Percentiles rank a stretch among this genome's conserved stretches.
Conservation (phyloP, 2,888 invertebrate genomes). For the Trypoxylon attenuatum region DNA sequence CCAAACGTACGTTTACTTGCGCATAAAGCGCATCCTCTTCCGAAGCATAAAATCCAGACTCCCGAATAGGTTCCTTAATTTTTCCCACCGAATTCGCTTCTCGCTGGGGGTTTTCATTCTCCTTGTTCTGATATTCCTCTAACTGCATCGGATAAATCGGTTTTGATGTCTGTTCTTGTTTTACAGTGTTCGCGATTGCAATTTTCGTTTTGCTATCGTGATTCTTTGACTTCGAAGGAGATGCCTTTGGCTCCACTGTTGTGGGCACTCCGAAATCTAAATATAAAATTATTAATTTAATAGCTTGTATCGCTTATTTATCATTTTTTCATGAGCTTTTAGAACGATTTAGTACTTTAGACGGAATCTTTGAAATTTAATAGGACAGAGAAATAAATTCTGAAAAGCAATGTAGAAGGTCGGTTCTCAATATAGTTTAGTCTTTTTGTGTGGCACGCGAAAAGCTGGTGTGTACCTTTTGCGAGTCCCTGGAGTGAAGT, state of each 20-base stretch:
- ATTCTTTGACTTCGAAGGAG: conserved; percentile 58
- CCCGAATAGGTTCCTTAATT: conserved; percentile 41
- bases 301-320: neutral
- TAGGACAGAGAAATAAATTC: neutral
- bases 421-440: neutral
- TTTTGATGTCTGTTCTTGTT: conserved; percentile 30
- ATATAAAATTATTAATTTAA: neutral
- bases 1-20: conserved; percentile 66
- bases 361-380: neutral
- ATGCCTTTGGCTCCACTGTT: conserved; percentile 58
- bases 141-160: conserved; percentile 72
- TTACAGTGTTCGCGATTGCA: conserved; percentile 63
- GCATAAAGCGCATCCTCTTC: conserved; percentile 69
- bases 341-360: too few species aligned
- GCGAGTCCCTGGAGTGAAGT: conserved; percentile 76
- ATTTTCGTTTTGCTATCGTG: conserved; percentile 66
- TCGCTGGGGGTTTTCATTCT: conserved; percentile 80
- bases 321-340: neutral
- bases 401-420: neutral
- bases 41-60: conserved; percentile 60
- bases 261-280: conserved; percentile 73
- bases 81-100: conserved; percentile 34
- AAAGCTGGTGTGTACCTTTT: conserved; percentile 64
- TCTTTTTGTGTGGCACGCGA: neutral
- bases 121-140: conserved; percentile 81